Evolutionary conservation across 2,113 vertebrate species (phyloP), one percentile per base, ranked within the genome.

Genomic region (Ivindomyrus marchei): DNA sequence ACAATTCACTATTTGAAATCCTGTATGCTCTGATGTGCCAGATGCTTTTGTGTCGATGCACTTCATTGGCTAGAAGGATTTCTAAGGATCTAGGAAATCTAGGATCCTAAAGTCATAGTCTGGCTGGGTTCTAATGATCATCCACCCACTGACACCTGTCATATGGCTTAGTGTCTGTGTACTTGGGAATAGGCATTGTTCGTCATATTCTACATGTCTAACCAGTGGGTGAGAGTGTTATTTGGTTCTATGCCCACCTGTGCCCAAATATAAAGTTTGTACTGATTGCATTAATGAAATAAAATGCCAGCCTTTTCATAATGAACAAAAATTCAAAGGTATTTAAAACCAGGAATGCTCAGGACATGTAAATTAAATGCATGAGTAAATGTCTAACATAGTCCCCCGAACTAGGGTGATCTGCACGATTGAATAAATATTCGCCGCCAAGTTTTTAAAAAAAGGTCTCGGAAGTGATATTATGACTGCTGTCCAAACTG

Each of bases 281-380:
- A 47, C 45, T 45, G 36, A 80, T 49, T 45, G 52, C 36, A 53
- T 56, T 50, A 88, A 27, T n/a, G 45, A 24, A 87, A 87, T 88
- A 24, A 31, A 53, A 70, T 13, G 21, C 88, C 74, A 50, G 77
- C 87, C 90, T 66, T 89, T 88, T 88, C 74, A 89, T 47, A 90
- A 85, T 83, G 52, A 89, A 89, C 52, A 21, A 42, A 7, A 47
- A 84, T 39, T 90, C n/a, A 89, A 52, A 90, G 86, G 90, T 88
- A 90, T 77, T 77, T 88, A 86, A 87, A 90, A 66, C 50, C 80
- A 47, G 70, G 88, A 90, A 88, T 85, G 56, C 88, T 88, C 90
- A 85, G 88, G 90, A 85, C 42, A 36, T 90, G 53, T 85, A 85
- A 7, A n/a, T 90, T 66, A 89, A 49, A 50, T 70, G 74, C 90